Percentiles rank a stretch among this genome's conserved stretches.
phyloP scores from a whole-genome alignment of 2,113 vertebrate genomes.

The Taurulus bubalis region DNA sequence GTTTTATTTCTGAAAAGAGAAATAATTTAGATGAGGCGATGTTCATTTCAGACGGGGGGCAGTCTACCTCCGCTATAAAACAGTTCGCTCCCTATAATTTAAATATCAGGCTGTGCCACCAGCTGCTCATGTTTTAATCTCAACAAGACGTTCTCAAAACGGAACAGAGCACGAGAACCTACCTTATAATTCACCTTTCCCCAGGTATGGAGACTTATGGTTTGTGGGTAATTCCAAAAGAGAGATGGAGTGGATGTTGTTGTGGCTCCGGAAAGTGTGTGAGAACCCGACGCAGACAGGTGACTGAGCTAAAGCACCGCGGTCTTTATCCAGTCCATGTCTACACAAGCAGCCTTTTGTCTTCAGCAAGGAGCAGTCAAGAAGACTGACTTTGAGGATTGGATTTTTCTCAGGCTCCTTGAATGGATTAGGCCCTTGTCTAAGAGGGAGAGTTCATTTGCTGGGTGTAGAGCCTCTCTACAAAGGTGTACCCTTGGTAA shows the following conservation, averaged over 20 bases:
- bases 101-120: conserved; percentile 42
- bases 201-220: conserved; percentile 40
- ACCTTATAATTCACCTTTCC: conserved; percentile 40
- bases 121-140: conserved; percentile 58
- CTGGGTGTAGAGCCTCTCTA: conserved; percentile 42
- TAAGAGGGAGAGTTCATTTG: conserved; percentile 41
- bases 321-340: conserved; percentile 63
- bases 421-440: conserved; percentile 67
- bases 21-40: conserved; percentile 24
- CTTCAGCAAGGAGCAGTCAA: conserved; percentile 70
- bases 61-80: conserved; percentile 28
- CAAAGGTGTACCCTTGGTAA: conserved; percentile 53
- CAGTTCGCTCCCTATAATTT: conserved; percentile 60
- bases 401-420: conserved; percentile 69
- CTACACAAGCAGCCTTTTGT: conserved; percentile 76
- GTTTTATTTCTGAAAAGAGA: conserved; percentile 10
- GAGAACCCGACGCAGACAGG: conserved; percentile 60
- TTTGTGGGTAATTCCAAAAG: conserved; percentile 54
- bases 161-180: conserved; percentile 31
- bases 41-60: conserved; percentile 25
- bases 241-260: conserved; percentile 46
- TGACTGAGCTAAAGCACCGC: conserved; percentile 59
- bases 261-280: conserved; percentile 56
- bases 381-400: conserved; percentile 67
- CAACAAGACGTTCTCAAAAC: conserved; percentile 15